These are phyloP conservation scores for Eulemur albifrons DNA, from an alignment of 2,797 vertebrate genomes.

Conservation along the genomic window DNA sequence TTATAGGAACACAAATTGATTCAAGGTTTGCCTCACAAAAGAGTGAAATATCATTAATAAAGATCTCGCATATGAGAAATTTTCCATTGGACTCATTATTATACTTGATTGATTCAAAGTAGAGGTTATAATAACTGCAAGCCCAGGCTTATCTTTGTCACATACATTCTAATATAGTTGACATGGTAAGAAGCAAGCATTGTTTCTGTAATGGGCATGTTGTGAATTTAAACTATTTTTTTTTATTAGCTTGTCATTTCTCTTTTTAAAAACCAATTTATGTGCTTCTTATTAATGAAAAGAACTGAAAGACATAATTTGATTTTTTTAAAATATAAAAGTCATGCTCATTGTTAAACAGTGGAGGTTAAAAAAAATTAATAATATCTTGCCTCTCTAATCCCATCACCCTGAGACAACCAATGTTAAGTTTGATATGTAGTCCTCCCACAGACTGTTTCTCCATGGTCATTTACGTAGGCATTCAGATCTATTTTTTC, in stretches of 20 bases:
- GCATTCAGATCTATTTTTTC: background rate
- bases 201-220: slow-evolving; percentile 1
- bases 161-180: background rate
- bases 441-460: background rate
- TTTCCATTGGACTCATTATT: slow-evolving; percentile 6
- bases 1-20: background rate
- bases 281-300: background rate
- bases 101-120: background rate
- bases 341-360: background rate
- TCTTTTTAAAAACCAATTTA: background rate
- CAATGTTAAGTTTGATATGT: background rate
- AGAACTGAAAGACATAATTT: background rate
- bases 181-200: background rate
- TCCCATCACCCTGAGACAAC: background rate
- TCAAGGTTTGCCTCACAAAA: slow-evolving; percentile 6
- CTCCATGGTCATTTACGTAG: background rate
- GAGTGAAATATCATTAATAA: background rate
- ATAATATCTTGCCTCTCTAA: background rate
- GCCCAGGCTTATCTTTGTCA: background rate
- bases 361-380: background rate
- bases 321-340: slow-evolving; percentile 8
- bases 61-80: background rate
- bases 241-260: background rate
- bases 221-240: slow-evolving; percentile 5
- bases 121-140: background rate